Evolutionary conservation across 64 coral and sea anemone species (phyloP).

Genomic region (Montipora efflorescens): DNA sequence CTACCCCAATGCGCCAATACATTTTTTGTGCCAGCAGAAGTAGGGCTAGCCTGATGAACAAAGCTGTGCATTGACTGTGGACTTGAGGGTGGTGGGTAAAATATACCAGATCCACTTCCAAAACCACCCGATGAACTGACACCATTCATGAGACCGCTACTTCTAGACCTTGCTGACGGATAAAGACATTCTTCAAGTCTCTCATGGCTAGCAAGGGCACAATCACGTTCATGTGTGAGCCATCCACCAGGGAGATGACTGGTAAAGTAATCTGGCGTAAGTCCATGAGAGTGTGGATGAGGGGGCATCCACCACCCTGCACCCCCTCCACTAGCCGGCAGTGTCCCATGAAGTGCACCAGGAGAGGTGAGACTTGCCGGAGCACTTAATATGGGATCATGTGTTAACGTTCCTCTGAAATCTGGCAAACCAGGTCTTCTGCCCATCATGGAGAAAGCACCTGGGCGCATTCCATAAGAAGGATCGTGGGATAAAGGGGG

Average conservation of each 20-base stretch:
- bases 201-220: conserved; percentile 62
- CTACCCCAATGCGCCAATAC: conserved; percentile 71
- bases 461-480: conserved; percentile 91
- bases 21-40: conserved; percentile 46
- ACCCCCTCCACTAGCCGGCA: conserved; percentile 65
- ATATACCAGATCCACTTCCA: conserved; percentile 89
- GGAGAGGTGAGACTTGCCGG: conserved; percentile 85
- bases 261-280: conserved; percentile 87
- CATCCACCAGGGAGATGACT: conserved; percentile 74
- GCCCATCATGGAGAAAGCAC: conserved; percentile 97
- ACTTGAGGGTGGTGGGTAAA: conserved; percentile 86
- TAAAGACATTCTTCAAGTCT: conserved; percentile 80
- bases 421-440: conserved; percentile 89
- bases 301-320: conserved; percentile 93
- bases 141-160: conserved; percentile 78
- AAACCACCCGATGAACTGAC: conserved; percentile 77
- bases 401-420: conserved; percentile 71
- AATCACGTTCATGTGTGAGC: conserved; percentile 89
- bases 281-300: conserved; percentile 81
- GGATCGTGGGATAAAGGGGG: conserved; percentile 97
- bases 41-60: conserved; percentile 81
- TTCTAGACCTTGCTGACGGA: conserved; percentile 46
- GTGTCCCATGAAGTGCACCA: conserved; percentile 76
- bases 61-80: conserved; percentile 88
- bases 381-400: conserved; percentile 91